Evolutionary conservation across 2,797 vertebrate genomes (phyloP).

Genomic region (Acrossocheilus fasciatus): DNA sequence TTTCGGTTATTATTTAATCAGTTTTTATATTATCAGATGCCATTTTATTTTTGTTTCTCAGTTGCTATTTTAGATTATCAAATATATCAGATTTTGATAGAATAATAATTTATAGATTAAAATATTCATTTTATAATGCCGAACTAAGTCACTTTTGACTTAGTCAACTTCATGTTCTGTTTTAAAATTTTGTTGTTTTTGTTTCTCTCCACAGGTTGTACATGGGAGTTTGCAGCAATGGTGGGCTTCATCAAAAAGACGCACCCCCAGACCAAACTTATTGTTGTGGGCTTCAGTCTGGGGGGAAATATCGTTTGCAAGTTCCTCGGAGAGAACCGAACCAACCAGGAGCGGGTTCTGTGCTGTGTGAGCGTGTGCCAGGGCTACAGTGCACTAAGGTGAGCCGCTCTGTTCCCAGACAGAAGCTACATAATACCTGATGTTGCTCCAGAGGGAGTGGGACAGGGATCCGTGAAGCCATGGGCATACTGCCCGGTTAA

Average conservation of each 20-base stretch:
- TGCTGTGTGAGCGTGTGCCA: slow-evolving; percentile 97
- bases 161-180: neutral
- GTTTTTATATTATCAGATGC: too few species aligned
- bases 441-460: neutral
- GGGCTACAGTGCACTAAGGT: slow-evolving; percentile 97
- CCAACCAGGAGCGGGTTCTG: slow-evolving; percentile 94
- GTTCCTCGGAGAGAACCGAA: slow-evolving; percentile 91
- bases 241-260: slow-evolving; percentile 93
- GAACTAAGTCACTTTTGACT: neutral
- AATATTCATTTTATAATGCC: neutral
- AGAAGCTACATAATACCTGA: neutral
- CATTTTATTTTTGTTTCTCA: neutral
- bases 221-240: slow-evolving; percentile 97
- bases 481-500: neutral
- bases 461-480: neutral
- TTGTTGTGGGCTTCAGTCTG: slow-evolving; percentile 96
- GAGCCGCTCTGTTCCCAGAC: slow-evolving; percentile 62
- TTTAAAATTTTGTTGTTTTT: neutral
- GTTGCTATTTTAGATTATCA: neutral
- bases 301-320: slow-evolving; percentile 99
- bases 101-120: neutral
- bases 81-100: neutral
- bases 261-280: slow-evolving; percentile 88
- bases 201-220: slow-evolving; percentile 84
- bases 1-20: too few species aligned